A percentile compares a stretch with the other conserved stretches of the same genome.
Conservation (phyloP, 2,113 vertebrate species). For the Accipiter virgatus region DNA sequence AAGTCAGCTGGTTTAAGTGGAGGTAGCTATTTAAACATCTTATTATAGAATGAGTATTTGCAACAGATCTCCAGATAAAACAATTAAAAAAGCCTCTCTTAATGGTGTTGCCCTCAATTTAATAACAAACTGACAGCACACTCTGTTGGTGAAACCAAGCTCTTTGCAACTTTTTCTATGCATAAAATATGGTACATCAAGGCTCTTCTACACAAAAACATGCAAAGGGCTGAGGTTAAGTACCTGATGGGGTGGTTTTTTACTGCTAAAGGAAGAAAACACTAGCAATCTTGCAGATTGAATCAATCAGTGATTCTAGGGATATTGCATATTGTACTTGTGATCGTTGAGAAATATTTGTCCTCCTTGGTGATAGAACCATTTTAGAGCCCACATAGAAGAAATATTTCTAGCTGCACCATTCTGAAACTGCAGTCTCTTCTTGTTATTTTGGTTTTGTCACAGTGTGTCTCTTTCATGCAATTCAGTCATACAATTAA, state of each 20-base stretch:
- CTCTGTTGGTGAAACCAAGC: slow-evolving; percentile 24
- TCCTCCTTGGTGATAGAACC: not conserved
- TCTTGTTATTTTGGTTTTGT: not conserved
- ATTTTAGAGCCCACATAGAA: not conserved
- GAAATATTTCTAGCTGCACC: not conserved
- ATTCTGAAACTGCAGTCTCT: not conserved
- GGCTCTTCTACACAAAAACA: not conserved
- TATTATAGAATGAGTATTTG: not conserved
- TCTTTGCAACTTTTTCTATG: not conserved
- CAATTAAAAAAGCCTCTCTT: not conserved
- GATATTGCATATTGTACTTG: not conserved
- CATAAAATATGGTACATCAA: not conserved
- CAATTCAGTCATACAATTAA: not conserved
- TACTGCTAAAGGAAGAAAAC: not conserved
- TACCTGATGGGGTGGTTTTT: not conserved
- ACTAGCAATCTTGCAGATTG: not conserved
- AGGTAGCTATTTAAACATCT: slow-evolving; percentile 15
- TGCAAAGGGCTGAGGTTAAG: not conserved
- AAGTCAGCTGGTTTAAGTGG: not conserved
- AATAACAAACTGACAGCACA: slow-evolving; percentile 2
- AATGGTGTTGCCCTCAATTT: not conserved
- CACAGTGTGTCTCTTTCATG: not conserved
- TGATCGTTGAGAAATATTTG: not conserved
- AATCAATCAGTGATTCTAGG: not conserved
- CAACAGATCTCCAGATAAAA: slow-evolving; percentile 11